phyloP scores from a whole-genome alignment of 30 jellyfish, hydroid and myxozoan species.

The Nemopilema nomurai region DNA sequence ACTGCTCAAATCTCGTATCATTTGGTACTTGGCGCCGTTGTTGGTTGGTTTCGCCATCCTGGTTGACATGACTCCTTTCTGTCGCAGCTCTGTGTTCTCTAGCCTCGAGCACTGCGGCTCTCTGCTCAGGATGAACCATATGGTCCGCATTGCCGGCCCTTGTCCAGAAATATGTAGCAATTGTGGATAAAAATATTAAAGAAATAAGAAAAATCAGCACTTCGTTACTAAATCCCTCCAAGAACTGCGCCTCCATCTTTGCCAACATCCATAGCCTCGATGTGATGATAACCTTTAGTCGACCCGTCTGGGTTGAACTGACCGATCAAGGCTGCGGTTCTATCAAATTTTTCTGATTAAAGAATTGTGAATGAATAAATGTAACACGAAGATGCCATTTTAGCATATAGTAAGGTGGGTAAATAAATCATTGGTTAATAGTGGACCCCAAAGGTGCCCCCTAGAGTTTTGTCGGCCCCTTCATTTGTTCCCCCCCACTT shows the following conservation, averaged over 20 bases:
- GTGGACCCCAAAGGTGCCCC: too few species aligned
- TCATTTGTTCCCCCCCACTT: too few species aligned
- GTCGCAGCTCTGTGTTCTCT: slow-evolving; percentile 53
- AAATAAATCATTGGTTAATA: too few species aligned
- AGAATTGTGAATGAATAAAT: too few species aligned
- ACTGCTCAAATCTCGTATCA: slow-evolving; percentile 43
- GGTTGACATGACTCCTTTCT: slow-evolving; percentile 9
- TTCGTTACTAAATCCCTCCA: slow-evolving; percentile 82
- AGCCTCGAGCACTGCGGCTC: slow-evolving; percentile 36
- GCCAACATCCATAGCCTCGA: not conserved
- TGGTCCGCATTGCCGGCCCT: slow-evolving; percentile 26
- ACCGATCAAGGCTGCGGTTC: too few species aligned
- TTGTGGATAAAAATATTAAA: not conserved
- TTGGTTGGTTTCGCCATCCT: slow-evolving; percentile 6
- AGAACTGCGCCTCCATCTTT: slow-evolving; percentile 27
- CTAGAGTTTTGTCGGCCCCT: too few species aligned
- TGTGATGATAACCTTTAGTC: not conserved
- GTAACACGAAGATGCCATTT: too few species aligned
- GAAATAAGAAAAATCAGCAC: slow-evolving; percentile 18
- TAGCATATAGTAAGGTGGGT: too few species aligned
- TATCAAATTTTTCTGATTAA: too few species aligned
- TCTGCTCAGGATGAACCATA: slow-evolving; percentile 39
- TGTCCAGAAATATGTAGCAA: slow-evolving; percentile 24
- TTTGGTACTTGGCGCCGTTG: not conserved
- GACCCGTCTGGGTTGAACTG: too few species aligned